phyloP scores from a whole-genome alignment of 2,888 invertebrate species.

The Papilio gigon region DNA sequence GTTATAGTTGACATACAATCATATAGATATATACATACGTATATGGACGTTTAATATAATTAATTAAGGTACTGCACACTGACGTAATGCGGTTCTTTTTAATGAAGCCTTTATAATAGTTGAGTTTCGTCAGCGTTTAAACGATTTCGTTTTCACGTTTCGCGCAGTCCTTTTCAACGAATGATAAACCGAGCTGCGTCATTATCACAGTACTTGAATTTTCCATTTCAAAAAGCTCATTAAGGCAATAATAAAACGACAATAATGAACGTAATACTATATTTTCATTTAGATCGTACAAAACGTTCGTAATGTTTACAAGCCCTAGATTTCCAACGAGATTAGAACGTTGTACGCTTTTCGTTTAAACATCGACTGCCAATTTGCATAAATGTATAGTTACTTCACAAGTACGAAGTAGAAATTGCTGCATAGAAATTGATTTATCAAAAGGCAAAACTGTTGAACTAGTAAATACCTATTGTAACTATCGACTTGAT shows the following conservation, averaged over 20 bases:
- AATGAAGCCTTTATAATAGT: conserved; percentile 7
- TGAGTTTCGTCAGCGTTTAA: conserved; percentile 18
- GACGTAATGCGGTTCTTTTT: conserved; percentile 6
- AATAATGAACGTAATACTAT: conserved; percentile 1
- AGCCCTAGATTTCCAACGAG: conserved; percentile 37
- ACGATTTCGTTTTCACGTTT: conserved; percentile 25
- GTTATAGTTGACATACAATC: too few relatives aligned
- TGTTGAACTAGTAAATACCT: conserved; percentile 3
- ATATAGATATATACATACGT: too few relatives aligned
- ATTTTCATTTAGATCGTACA: conserved; percentile 10
- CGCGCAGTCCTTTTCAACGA: conserved; percentile 1
- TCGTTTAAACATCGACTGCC: conserved; percentile 37
- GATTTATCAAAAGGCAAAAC: conserved; percentile 28
- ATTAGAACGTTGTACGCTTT: conserved; percentile 37
- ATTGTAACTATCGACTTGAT: not conserved
- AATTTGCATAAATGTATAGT: conserved; percentile 41
- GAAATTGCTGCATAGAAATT: conserved; percentile 32
- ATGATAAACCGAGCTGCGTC: conserved; percentile 17
- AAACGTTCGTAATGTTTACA: conserved; percentile 23
- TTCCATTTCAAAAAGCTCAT: conserved; percentile 15
- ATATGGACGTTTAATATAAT: too few relatives aligned
- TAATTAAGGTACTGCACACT: not conserved
- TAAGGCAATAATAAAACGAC: conserved; percentile 14
- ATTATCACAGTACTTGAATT: conserved; percentile 24
- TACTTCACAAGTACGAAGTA: conserved; percentile 33